Base-by-base conservation (phyloP, 1,140 invertebrate species). In the Chrysomallon squamiferum region DNA sequence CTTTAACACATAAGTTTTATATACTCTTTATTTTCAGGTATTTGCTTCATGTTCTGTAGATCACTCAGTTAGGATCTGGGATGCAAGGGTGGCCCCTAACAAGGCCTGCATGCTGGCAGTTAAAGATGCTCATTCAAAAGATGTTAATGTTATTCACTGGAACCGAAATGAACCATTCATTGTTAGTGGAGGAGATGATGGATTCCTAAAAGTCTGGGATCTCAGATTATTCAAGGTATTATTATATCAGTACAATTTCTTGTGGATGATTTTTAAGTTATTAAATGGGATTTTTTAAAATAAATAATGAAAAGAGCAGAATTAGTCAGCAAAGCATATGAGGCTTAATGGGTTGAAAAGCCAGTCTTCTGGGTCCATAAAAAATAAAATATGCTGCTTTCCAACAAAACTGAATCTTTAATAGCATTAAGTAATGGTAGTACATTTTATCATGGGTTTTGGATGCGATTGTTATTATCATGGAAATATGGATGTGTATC, bases 71-170 rank as follows among this genome's bases (percentile, higher is more conserved):
- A 71, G 86, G 11, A 74, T 88, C 30, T 88, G 87, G 86, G 96
- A 99, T 84, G 92, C 90, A 25, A 88, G 97, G 84, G 92, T 90
- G 25, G 88, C 90, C 50, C 93, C 94, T 0, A 89, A 89, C 47
- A 94, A 95, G 80, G 94, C 95, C 0, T 96, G 95, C 78, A 98
- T 97, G 92, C 80, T 98, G 32, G 93, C 93, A n/a, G 90, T 91
- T 54, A 87, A 90, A 63, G 89, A 95, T 74, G 93, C 96, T 33
- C 98, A 99, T 84, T 87, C 91, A 58, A 90, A 89, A 69, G 98
- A 99, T 87, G 90, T 99, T 0, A 99, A 99, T 88, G 97, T 99
- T 2, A 95, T 99, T 70, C 93, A 92, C 68, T 99, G 98, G 98
- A 99, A 98, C 86, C 88, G 84, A 67, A 91, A 90, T 76, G 96